phyloP scores from a whole-genome alignment of 1,140 invertebrate genomes.

The Zaprionus inermis region DNA sequence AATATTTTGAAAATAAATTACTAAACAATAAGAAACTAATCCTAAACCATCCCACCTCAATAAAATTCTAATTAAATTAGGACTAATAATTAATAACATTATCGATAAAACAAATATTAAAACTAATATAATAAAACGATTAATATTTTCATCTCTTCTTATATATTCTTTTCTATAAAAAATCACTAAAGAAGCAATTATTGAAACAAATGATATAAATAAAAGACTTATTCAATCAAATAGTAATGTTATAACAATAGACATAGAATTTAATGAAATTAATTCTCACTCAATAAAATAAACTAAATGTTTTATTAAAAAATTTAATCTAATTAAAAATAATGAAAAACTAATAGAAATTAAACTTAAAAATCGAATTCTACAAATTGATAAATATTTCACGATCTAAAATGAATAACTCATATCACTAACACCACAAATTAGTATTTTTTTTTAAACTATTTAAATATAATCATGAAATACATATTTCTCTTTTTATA shows the following conservation, averaged over 20 bases:
- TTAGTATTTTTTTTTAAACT: slow-evolving; percentile 87
- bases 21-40: no score
- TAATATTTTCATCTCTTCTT: slow-evolving; percentile 75
- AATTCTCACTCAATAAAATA: slow-evolving; percentile 85
- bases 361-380: slow-evolving; percentile 76
- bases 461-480: no score
- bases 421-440: slow-evolving; percentile 86
- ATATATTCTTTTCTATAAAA: slow-evolving; percentile 87
- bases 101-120: slow-evolving; percentile 88
- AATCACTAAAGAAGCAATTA: slow-evolving; percentile 88
- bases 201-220: slow-evolving; percentile 86
- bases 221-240: slow-evolving; percentile 87
- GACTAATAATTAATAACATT: no score
- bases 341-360: slow-evolving; percentile 71
- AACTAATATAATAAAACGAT: slow-evolving; percentile 87
- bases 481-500: slow-evolving; percentile 85
- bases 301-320: slow-evolving; percentile 84
- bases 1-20: slow-evolving; percentile 88
- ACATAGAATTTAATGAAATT: slow-evolving; percentile 84
- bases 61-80: no score
- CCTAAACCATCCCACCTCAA: no score
- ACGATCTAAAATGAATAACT: slow-evolving; percentile 84
- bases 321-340: slow-evolving; percentile 83
- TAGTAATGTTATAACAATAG: slow-evolving; percentile 85
- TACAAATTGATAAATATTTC: slow-evolving; percentile 84